A percentile compares a stretch with the other conserved stretches of the same genome.
Evolutionary conservation across 1,140 invertebrate species (phyloP).

Genomic region (Gryllus bimaculatus): DNA sequence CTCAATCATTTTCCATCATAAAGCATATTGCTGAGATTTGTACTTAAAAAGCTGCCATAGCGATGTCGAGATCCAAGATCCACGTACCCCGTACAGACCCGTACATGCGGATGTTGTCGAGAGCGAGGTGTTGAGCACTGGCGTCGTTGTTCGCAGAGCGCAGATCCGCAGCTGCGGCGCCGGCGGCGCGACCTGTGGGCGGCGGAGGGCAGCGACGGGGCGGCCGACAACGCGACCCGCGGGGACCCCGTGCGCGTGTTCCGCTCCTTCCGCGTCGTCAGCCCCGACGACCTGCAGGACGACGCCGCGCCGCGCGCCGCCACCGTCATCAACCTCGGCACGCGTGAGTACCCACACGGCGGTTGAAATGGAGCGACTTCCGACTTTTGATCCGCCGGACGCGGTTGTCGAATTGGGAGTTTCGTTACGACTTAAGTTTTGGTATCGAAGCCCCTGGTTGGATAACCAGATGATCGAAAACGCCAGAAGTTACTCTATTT

Average conservation of each 20-base stretch:
- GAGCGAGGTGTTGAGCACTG: not conserved
- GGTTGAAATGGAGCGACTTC: not conserved
- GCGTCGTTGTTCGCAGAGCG: constrained; percentile 32
- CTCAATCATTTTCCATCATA: too few species aligned
- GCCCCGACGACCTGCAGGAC: constrained; percentile 30
- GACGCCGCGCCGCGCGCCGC: constrained; percentile 14
- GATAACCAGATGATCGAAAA: not conserved
- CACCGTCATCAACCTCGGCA: constrained; percentile 26
- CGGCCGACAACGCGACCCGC: constrained; percentile 30
- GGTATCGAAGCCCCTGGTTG: not conserved
- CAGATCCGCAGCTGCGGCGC: constrained; percentile 48
- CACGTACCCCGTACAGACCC: too few species aligned
- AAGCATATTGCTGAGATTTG: too few species aligned
- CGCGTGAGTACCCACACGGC: constrained; percentile 22
- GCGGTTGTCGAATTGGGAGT: not conserved
- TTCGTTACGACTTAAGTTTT: constrained; percentile 4
- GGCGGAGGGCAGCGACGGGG: not conserved
- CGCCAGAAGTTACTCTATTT: too few species aligned
- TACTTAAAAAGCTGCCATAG: too few species aligned
- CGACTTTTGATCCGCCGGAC: not conserved
- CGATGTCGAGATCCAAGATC: too few species aligned
- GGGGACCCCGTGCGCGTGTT: constrained; percentile 45
- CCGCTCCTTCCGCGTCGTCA: constrained; percentile 29
- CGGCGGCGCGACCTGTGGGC: constrained; percentile 40
- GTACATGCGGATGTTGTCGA: too few species aligned